Conservation (phyloP, 2,797 vertebrate species). For the Mastacembelus armatus region DNA sequence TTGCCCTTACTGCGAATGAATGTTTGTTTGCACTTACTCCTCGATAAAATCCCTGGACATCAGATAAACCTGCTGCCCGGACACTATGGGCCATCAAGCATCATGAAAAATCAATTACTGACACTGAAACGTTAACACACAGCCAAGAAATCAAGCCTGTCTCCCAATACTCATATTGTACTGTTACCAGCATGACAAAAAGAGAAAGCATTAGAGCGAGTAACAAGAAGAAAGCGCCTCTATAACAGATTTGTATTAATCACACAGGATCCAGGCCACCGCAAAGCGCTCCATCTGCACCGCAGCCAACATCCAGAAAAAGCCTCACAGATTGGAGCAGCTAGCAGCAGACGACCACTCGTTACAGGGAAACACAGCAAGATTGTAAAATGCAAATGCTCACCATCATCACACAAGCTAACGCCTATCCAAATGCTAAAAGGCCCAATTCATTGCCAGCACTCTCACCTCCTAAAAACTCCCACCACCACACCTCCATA, state of each 20-base stretch:
- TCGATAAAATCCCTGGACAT: constrained; percentile 22
- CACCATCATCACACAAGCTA: constrained; percentile 54
- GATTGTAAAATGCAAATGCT: constrained; percentile 67
- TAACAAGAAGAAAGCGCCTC: constrained; percentile 35
- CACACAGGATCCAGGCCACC: constrained; percentile 65
- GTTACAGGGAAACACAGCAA: constrained; percentile 51
- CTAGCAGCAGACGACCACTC: constrained; percentile 40
- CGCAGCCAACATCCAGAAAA: constrained; percentile 54
- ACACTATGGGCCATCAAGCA: no score
- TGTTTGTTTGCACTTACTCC: no score
- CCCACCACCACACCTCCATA: constrained; percentile 49
- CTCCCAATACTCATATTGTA: constrained; percentile 18
- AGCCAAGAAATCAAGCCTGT: constrained; percentile 49
- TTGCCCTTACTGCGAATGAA: no score
- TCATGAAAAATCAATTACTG: constrained; percentile 71
- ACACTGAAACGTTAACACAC: constrained; percentile 56
- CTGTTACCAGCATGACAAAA: constrained; percentile 9
- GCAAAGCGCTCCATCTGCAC: constrained; percentile 72
- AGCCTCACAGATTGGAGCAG: constrained; percentile 49
- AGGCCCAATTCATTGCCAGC: constrained; percentile 60
- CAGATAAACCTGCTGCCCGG: constrained; percentile 45
- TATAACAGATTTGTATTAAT: constrained; percentile 73
- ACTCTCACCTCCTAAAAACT: constrained; percentile 56
- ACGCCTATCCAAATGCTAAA: constrained; percentile 59
- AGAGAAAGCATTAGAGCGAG: constrained; percentile 22